Evolutionary conservation across 2,113 vertebrate species (phyloP), one percentile per base, ranked within the genome.

Genomic region (Brachyistius frenatus): DNA sequence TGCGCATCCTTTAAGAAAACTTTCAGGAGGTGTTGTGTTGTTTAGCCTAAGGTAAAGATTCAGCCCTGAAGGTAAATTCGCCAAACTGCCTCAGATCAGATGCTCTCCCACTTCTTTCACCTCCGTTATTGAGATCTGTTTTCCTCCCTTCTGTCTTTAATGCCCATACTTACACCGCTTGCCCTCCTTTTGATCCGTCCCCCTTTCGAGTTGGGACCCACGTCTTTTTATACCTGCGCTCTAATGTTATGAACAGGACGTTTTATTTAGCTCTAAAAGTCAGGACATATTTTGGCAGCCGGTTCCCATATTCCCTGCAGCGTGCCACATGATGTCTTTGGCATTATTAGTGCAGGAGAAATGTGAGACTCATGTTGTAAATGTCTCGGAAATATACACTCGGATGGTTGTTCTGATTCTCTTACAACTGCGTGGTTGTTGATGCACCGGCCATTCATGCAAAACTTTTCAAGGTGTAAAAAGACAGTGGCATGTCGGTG

Each of bases 201-300:
- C 15, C 46, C 16, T 55, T 13, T 44, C 16, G 46, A 81, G 66
- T 86, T 33, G 35, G 67, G 72, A 82, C 84, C 70, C 77, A 64
- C 78, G 76, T 80, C 55, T 56, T 87, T 88, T 84, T 78, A 78
- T 73, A 61, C 58, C 50, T 66, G 60, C 31, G 53, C 84, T 91
- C 84, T 86, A 84, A 83, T 85, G 76, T 91, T 91, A 92, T 89
- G 89, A 91, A 86, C 69, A 55, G 69, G 83, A 86, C 82, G 44
- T 93, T 92, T 94, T 90, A 90, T 91, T 90, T 90, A 60, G 36
- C 88, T 75, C 74, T 90, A 82, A 91, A 93, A 89, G 88, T 89
- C 85, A 47, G 66, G 65, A 78, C 72, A 72, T 76, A 82, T 90
- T 94, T 89, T 90, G 81, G 64, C 80, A 66, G 35, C 65, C 65